These are phyloP conservation scores for Chelonus formosanus DNA, from an alignment of 2,888 invertebrate genomes.

Conservation along the genomic window DNA sequence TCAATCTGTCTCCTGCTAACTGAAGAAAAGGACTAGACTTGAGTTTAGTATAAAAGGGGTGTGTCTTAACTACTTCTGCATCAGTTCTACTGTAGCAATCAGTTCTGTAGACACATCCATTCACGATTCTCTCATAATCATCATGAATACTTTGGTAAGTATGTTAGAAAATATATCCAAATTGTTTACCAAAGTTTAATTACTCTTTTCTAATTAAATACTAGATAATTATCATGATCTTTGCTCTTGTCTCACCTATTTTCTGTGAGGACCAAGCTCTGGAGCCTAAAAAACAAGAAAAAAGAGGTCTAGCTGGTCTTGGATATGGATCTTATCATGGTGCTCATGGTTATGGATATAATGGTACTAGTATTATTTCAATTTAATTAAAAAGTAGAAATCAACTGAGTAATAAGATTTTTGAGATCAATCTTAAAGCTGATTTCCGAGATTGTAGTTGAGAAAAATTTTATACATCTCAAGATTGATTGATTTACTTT, in stretches of 20 bases:
- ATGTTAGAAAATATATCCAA: neutral
- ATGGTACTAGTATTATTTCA: constrained; percentile 17
- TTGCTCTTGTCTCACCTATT: constrained; percentile 49
- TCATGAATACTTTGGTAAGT: constrained; percentile 58
- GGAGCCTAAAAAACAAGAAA: constrained; percentile 50
- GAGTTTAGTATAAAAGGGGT: constrained; percentile 50
- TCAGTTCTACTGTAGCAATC: constrained; percentile 54
- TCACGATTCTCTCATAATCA: constrained; percentile 36
- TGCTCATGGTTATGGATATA: constrained; percentile 28
- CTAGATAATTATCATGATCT: constrained; percentile 47
- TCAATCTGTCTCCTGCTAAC: constrained; percentile 26
- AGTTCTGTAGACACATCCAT: constrained; percentile 33
- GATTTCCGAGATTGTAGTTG: too few relatives aligned
- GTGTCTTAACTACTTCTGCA: constrained; percentile 47
- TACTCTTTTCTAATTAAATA: too few relatives aligned
- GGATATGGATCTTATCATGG: constrained; percentile 41
- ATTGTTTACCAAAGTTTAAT: too few relatives aligned
- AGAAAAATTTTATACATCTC: too few relatives aligned
- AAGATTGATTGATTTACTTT: too few relatives aligned
- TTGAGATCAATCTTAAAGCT: too few relatives aligned
- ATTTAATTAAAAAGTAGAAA: neutral
- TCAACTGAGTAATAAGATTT: too few relatives aligned
- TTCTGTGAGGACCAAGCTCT: constrained; percentile 45
- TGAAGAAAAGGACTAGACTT: constrained; percentile 23
- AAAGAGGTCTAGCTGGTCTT: constrained; percentile 48